A percentile compares a stretch with the other conserved stretches of the same genome.
phyloP scores from a whole-genome alignment of 2,797 vertebrate species.

The Halcyon smyrnensis region DNA sequence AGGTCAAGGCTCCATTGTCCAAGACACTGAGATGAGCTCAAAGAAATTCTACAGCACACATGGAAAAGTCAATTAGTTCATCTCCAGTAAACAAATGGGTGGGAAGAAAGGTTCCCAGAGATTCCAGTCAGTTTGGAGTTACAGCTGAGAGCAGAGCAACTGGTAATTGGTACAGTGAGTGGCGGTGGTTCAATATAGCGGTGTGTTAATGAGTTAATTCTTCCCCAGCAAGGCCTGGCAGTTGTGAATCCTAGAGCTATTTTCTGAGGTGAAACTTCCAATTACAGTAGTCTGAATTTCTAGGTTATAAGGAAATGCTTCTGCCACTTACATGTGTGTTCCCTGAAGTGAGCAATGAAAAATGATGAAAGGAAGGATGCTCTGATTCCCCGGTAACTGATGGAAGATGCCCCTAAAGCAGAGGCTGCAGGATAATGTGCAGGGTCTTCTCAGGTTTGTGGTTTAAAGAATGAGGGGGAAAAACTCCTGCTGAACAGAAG shows the following conservation, averaged over 20 bases:
- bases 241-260: slow-evolving; percentile 60
- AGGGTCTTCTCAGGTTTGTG: background rate
- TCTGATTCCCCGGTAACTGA: background rate
- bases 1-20: background rate
- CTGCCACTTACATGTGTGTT: slow-evolving; percentile 33
- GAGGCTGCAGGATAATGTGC: background rate
- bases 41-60: slow-evolving; percentile 15
- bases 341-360: slow-evolving; percentile 40
- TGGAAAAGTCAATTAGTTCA: background rate
- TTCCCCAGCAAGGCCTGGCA: slow-evolving; percentile 49
- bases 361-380: slow-evolving; percentile 1
- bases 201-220: slow-evolving; percentile 69
- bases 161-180: slow-evolving; percentile 40
- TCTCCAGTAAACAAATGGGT: background rate
- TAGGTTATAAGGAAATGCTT: slow-evolving; percentile 27
- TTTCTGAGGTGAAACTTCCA: slow-evolving; percentile 52
- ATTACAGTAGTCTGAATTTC: slow-evolving; percentile 55
- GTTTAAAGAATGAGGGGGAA: background rate
- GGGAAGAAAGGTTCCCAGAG: background rate
- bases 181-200: slow-evolving; percentile 1
- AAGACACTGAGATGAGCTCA: background rate
- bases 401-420: background rate
- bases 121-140: slow-evolving; percentile 19
- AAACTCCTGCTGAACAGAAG: background rate
- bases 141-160: background rate